A percentile compares a stretch with the other conserved stretches of the same genome.
Evolutionary conservation across 2,113 vertebrate genomes (phyloP).

Genomic region (Diadophis punctatus): DNA sequence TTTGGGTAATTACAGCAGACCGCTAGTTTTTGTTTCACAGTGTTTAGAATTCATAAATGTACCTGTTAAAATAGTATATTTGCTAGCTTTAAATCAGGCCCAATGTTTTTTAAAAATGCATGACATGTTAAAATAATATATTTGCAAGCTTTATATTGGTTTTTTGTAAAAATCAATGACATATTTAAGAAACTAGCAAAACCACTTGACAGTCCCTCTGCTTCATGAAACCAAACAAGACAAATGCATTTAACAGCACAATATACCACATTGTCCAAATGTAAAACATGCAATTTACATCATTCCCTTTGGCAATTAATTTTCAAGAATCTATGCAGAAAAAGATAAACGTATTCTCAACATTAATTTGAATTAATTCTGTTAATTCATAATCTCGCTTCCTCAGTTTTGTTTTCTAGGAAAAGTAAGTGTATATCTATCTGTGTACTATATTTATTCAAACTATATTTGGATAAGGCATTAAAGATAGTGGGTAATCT

Average conservation of each 20-base stretch:
- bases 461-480: background rate
- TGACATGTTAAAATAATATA: background rate
- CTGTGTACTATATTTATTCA: background rate
- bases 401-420: background rate
- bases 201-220: background rate
- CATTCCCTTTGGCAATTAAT: background rate
- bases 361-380: background rate
- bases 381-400: background rate
- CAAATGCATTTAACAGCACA: background rate
- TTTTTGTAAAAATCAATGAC: background rate
- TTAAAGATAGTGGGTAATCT: constrained; percentile 20
- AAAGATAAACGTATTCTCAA: constrained; percentile 16
- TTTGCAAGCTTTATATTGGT: background rate
- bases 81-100: background rate
- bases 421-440: background rate
- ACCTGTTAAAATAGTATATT: background rate
- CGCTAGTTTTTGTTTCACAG: background rate
- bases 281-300: background rate
- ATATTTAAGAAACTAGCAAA: background rate
- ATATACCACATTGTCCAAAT: background rate
- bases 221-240: background rate
- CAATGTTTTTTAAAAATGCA: background rate
- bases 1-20: background rate
- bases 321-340: background rate
- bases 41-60: background rate